phyloP scores from a whole-genome alignment of 2,113 vertebrate species.

The Arvicanthis niloticus region DNA sequence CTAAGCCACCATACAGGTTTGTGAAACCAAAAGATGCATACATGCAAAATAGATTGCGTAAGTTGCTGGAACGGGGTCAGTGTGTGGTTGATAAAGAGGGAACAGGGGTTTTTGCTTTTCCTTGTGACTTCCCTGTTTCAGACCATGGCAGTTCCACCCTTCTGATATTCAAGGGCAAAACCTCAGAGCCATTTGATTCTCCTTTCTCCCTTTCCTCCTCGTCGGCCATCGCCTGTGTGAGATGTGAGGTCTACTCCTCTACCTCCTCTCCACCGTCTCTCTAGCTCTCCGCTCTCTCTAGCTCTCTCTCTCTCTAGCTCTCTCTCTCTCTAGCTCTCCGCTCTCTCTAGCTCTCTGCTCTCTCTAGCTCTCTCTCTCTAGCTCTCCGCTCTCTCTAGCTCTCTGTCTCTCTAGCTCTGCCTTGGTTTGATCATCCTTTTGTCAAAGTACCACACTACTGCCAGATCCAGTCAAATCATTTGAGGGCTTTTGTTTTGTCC shows the following conservation, averaged over 20 bases:
- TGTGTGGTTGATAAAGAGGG: not conserved
- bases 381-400: not conserved
- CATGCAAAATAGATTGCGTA: not conserved
- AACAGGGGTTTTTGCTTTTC: not conserved
- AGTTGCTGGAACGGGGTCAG: not conserved
- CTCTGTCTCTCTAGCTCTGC: not conserved
- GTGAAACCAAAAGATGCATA: not conserved
- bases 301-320: not conserved
- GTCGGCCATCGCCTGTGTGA: accelerated
- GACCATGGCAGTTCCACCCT: not conserved
- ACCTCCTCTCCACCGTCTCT: not conserved
- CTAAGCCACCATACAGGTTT: not conserved
- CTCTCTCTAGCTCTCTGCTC: not conserved
- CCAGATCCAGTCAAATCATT: not conserved
- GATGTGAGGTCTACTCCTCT: not conserved
- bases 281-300: not conserved
- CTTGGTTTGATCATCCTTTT: not conserved
- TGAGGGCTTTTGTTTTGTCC: not conserved
- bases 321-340: not conserved
- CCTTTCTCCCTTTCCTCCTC: conserved; percentile 3
- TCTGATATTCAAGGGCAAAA: not conserved
- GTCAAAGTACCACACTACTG: not conserved
- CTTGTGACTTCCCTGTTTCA: conserved; percentile 35
- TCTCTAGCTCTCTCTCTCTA: not conserved
- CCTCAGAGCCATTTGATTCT: not conserved